Base-by-base conservation (phyloP, 2,888 invertebrate genomes). In the Dicyrtoma fusca region DNA sequence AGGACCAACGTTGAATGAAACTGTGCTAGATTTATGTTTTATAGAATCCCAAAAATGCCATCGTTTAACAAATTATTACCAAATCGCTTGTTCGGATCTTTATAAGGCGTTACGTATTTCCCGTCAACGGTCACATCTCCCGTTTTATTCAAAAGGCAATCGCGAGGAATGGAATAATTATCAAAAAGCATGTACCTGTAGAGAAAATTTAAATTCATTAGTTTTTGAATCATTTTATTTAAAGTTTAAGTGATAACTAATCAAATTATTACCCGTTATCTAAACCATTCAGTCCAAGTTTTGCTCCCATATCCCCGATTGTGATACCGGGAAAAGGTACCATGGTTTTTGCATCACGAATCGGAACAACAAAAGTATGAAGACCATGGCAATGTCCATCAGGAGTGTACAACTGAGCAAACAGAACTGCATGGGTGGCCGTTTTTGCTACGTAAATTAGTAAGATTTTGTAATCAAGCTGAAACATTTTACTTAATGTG, bases 261-360 rank as follows among this genome's bases (percentile, higher is more conserved):
- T 51, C 6, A 14, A 34, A 34, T 34, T 34, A 84, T 84, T 81
- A 91, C 90, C 96, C 97, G 84, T 97, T 97, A 83, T 97, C 96
- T 74, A 95, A 89, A 3, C 94, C 95, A 83, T 95, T 92, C 64
- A 94, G 88, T 10, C 95, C 96, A 62, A 92, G 88, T 86, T 97
- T 97, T 83, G 92, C 92, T 0, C 96, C 96, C 88, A 96, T 92
- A 82, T 97, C 96, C 0, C 95, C 95, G 0, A 96, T 90, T 14
- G 90, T 87, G 11, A 97, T 88, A 0, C 95, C 95, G 0, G 94
- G 92, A 83, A 90, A 92, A 0, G 92, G 88, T 78, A 89, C 84
- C 81, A 93, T 84, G 0, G 92, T 92, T 79, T 87, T 87, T 0
- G 91, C 91, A 83, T 93, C 89, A 63, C 95, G 86, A 63, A 97